Base-by-base conservation (phyloP, 2,113 vertebrate genomes). In the Fulica atra region DNA sequence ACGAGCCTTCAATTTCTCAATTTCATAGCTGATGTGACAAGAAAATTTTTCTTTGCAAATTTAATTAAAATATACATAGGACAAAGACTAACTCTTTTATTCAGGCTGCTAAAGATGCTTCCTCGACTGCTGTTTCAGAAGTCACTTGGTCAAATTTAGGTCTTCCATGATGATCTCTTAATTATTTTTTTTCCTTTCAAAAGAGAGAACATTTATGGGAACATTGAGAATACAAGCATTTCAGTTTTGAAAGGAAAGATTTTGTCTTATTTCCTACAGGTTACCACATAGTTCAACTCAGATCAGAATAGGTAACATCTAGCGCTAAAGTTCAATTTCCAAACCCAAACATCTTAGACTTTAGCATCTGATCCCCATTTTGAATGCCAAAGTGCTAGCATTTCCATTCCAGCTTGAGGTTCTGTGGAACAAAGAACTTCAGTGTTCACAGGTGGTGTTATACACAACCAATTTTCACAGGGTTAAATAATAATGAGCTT, bases 171-270 rank as follows among this genome's bases (percentile, higher is more conserved):
- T 36, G 16, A 31, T 74, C 5, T 81, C 19, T 63, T 16, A n/a
- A 68, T 64, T n/a, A 31, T 56, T 61, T 59, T 83, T 83, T 46
- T 83, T 35, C 9, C 33, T 86, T 95, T 50, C 51, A 21, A 54
- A 91, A 89, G 28, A 93, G 35, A 57, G 10, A 90, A 28, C 40
- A 54, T 79, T 72, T 93, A 64, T 80, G 28, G 36, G 68, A 61
- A 85, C 4, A 53, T 81, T 66, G 70, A 50, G 54, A 79, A 82
- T 21, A 64, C 29, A 91, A 78, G 72, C 44, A 83, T 84, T 90
- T 92, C 28, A 2, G 51, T 81, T 96, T 95, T 89, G 46, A 82
- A 93, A 83, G 19, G 38, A 53, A 97, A 81, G 4, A n/a, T 96
- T 97, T 93, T 91, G 40, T 89, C 63, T 57, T 36, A 46, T 90